Conservation (phyloP, 2,113 vertebrate genomes). For the Seriola aureovittata region DNA sequence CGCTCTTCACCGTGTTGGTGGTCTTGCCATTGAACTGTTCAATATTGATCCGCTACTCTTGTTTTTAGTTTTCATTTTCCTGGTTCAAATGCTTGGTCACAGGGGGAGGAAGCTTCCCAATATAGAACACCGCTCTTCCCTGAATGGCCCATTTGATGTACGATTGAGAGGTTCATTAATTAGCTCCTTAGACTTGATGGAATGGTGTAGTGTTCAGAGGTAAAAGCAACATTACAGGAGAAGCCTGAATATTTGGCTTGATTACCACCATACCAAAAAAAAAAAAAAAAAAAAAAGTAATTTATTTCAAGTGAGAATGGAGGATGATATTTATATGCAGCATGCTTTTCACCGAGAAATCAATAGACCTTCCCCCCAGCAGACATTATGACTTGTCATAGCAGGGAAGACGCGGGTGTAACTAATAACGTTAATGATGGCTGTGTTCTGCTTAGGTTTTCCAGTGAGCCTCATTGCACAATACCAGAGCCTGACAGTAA, state of each 20-base stretch:
- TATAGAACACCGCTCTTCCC: slow-evolving; percentile 1
- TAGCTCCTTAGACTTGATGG: slow-evolving; percentile 8
- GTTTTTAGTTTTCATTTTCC: slow-evolving; percentile 1
- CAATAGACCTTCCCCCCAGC: slow-evolving; percentile 1
- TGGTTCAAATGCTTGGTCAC: slow-evolving; percentile 3
- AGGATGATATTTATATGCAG: slow-evolving; percentile 15
- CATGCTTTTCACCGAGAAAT: slow-evolving; percentile 15
- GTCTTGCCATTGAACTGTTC: background rate
- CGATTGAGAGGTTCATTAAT: slow-evolving; percentile 45
- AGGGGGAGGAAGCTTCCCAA: background rate
- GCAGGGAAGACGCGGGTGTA: background rate
- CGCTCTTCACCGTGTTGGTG: background rate
- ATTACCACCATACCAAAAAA: background rate
- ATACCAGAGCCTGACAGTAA: slow-evolving; percentile 2
- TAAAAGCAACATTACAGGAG: slow-evolving; percentile 8
- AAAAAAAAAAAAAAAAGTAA: background rate
- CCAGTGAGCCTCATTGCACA: background rate
- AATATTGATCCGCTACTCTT: background rate
- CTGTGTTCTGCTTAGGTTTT: background rate
- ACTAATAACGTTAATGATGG: slow-evolving; percentile 9
- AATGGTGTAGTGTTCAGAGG: background rate
- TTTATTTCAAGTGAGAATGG: background rate
- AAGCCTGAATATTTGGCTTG: background rate
- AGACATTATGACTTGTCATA: slow-evolving; percentile 4
- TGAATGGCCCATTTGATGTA: slow-evolving; percentile 10